Conservation (phyloP, 2,113 vertebrate species). For the Psittacara wagleri region DNA sequence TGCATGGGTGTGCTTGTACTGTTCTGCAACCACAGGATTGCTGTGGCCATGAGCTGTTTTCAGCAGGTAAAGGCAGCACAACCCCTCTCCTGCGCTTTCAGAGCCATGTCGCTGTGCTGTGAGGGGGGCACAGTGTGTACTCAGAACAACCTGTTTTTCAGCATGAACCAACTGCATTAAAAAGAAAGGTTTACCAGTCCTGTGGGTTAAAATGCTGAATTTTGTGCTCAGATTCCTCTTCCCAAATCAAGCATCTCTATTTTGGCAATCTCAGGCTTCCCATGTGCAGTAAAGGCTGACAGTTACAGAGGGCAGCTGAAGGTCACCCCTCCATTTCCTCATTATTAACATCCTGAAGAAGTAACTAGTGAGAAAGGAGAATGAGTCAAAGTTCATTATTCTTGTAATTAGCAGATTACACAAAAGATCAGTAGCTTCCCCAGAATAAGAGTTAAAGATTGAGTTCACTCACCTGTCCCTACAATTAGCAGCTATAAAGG, state of each 20-base stretch:
- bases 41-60: rapidly evolving
- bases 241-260: neutral
- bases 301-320: neutral
- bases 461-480: constrained; percentile 54
- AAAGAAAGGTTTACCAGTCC: neutral
- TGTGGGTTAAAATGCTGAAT: neutral
- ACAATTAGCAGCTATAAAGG: constrained; percentile 53
- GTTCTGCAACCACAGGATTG: rapidly evolving
- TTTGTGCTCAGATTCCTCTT: neutral
- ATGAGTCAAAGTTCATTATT: constrained; percentile 20
- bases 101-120: rapidly evolving
- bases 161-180: rapidly evolving
- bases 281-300: neutral
- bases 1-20: rapidly evolving
- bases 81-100: neutral
- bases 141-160: neutral
- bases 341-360: neutral
- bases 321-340: constrained; percentile 7
- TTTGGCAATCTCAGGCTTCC: neutral
- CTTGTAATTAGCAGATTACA: constrained; percentile 49
- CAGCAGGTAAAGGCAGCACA: neutral
- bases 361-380: neutral
- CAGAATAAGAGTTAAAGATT: constrained; percentile 29
- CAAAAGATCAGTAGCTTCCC: constrained; percentile 20
- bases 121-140: neutral